Evolutionary conservation across 2,888 invertebrate species (phyloP).

Genomic region (Micropterix aruncella): DNA sequence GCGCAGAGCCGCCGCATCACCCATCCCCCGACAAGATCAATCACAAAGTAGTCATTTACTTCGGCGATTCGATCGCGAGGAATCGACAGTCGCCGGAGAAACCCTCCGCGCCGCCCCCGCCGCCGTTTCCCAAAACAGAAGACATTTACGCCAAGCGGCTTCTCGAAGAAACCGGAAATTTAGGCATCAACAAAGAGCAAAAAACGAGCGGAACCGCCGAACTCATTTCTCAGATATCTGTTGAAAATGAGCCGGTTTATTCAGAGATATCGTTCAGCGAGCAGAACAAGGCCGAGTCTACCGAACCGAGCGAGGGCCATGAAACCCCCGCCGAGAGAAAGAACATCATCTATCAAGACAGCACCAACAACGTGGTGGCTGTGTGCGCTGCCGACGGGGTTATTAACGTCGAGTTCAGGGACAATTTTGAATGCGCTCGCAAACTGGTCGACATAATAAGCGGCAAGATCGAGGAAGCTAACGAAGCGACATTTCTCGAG

Average conservation of each 20-base stretch:
- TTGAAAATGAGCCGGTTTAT: conserved; percentile 26
- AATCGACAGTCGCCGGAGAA: conserved; percentile 21
- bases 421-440: conserved; percentile 42
- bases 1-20: conserved; percentile 7
- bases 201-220: conserved; percentile 26
- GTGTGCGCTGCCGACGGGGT: conserved; percentile 37
- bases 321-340: conserved; percentile 32
- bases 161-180: conserved; percentile 24
- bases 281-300: conserved; percentile 1
- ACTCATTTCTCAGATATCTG: conserved; percentile 23
- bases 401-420: conserved; percentile 45
- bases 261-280: conserved; percentile 21
- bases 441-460: conserved; percentile 46
- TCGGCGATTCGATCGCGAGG: conserved; percentile 49
- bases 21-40: conserved; percentile 24
- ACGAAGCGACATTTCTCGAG: conserved; percentile 31
- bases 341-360: conserved; percentile 7
- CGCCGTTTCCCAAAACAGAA: conserved; percentile 15
- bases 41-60: conserved; percentile 61
- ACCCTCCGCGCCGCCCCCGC: conserved; percentile 13
- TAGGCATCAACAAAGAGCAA: conserved; percentile 22
- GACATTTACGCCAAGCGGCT: conserved; percentile 31
- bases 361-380: conserved; percentile 18
- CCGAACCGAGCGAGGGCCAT: conserved; percentile 16
- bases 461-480: conserved; percentile 24